A percentile compares a stretch with the other conserved stretches of the same genome.
These are phyloP conservation scores for Nasalis larvatus DNA, from an alignment of 2,113 vertebrate species.

Conservation along the genomic window DNA sequence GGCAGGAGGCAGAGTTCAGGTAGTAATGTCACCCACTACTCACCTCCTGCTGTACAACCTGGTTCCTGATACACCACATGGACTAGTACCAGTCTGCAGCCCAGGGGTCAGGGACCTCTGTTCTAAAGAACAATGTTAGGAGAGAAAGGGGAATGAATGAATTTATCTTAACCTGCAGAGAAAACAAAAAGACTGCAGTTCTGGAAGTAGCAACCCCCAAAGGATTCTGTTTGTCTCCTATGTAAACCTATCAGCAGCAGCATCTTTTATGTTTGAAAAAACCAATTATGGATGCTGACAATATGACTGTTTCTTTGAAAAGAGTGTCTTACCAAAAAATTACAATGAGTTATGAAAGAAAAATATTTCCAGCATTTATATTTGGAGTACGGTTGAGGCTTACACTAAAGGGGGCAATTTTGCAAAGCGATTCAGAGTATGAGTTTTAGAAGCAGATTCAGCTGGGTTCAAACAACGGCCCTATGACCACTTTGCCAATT, in stretches of 20 bases:
- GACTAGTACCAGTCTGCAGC: no score
- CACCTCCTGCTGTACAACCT: no score
- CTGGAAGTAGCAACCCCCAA: neutral
- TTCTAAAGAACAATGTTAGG: neutral
- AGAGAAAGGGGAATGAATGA: neutral
- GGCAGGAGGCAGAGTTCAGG: no score
- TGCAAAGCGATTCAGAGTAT: neutral
- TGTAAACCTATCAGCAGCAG: neutral
- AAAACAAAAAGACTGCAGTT: neutral
- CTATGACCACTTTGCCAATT: neutral
- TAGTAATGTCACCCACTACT: no score
- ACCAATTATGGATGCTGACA: neutral
- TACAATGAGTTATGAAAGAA: neutral
- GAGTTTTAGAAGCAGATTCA: neutral
- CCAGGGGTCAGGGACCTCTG: no score
- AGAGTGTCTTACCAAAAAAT: neutral
- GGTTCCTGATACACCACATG: no score
- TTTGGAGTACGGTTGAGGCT: neutral
- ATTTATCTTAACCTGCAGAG: neutral
- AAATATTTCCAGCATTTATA: neutral
- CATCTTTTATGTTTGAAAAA: constrained; percentile 27
- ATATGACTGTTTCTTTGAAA: neutral
- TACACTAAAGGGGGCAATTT: neutral
- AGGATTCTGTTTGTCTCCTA: neutral
- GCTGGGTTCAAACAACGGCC: neutral